Evolutionary conservation across 1,140 invertebrate genomes (phyloP).

Genomic region (Bursaphelenchus mucronatus): DNA sequence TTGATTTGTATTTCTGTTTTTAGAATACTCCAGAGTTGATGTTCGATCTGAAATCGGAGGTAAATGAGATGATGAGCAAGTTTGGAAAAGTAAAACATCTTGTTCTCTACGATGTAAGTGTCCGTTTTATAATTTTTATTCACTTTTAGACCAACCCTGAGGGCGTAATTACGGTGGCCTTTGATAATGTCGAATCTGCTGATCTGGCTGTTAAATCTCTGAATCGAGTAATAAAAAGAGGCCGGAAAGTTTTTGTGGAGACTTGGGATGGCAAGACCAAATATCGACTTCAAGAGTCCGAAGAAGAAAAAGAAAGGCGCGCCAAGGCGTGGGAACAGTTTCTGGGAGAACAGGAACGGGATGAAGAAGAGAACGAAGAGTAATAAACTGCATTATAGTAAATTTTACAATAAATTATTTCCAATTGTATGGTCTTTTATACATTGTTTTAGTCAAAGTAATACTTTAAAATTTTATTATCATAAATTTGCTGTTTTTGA

Average conservation of each 20-base stretch:
- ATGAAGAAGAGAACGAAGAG: slow-evolving; percentile 34
- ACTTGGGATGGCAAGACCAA: slow-evolving; percentile 93
- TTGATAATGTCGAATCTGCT: slow-evolving; percentile 81
- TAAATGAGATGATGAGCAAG: slow-evolving; percentile 81
- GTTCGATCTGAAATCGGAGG: slow-evolving; percentile 82
- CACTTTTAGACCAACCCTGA: slow-evolving; percentile 77
- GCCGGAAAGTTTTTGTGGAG: slow-evolving; percentile 76
- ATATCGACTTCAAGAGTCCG: slow-evolving; percentile 80
- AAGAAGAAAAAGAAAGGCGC: slow-evolving; percentile 75
- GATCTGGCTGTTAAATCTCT: slow-evolving; percentile 81
- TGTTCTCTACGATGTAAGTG: slow-evolving; percentile 82
- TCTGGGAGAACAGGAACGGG: slow-evolving; percentile 32
- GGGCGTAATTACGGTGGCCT: slow-evolving; percentile 84
- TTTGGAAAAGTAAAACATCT: slow-evolving; percentile 89
- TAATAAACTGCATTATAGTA: slow-evolving; percentile 5
- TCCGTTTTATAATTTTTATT: slow-evolving; percentile 17
- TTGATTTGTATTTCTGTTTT: slow-evolving; percentile 31
- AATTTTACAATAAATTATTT: too few species aligned
- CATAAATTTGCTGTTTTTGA: not conserved
- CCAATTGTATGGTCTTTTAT: not conserved
- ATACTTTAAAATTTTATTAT: slow-evolving; percentile 13
- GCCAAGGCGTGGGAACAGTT: slow-evolving; percentile 83
- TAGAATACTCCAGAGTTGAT: slow-evolving; percentile 76
- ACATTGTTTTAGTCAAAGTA: slow-evolving; percentile 1
- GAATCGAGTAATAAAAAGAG: slow-evolving; percentile 85